Conservation (phyloP, 37 sponge, comb jelly and placozoan species). For the Bolinopsis microptera region DNA sequence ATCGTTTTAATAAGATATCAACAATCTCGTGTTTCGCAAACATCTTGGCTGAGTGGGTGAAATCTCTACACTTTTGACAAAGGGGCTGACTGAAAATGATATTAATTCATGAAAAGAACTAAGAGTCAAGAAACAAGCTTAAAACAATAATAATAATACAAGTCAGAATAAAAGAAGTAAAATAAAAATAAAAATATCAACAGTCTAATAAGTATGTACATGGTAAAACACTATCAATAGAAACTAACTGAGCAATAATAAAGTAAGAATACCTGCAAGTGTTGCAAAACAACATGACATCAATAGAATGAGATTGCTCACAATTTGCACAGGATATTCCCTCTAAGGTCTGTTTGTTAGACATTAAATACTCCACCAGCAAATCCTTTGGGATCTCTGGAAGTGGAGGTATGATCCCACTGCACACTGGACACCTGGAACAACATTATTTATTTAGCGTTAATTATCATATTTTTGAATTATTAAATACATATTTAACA, state of each 20-base stretch:
- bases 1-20: conserved; percentile 23
- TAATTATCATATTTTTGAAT: no score
- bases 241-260: no score
- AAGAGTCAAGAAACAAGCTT: neutral
- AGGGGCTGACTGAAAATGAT: conserved; percentile 39
- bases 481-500: no score
- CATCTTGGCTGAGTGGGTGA: conserved; percentile 56
- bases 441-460: no score
- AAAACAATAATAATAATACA: neutral
- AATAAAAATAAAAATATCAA: neutral
- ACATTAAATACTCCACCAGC: conserved; percentile 33
- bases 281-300: conserved; percentile 45
- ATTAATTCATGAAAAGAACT: neutral
- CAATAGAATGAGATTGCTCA: conserved; percentile 27
- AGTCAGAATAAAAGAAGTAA: neutral
- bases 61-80: conserved; percentile 13
- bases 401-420: neutral
- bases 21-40: conserved; percentile 48
- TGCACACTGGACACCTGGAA: conserved; percentile 53
- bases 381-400: conserved; percentile 55
- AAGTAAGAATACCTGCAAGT: conserved; percentile 65
- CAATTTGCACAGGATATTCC: conserved; percentile 55
- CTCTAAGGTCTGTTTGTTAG: conserved; percentile 50
- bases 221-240: neutral
- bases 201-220: neutral